phyloP scores from a whole-genome alignment of 2,888 invertebrate species.

The Tipula confusa region DNA sequence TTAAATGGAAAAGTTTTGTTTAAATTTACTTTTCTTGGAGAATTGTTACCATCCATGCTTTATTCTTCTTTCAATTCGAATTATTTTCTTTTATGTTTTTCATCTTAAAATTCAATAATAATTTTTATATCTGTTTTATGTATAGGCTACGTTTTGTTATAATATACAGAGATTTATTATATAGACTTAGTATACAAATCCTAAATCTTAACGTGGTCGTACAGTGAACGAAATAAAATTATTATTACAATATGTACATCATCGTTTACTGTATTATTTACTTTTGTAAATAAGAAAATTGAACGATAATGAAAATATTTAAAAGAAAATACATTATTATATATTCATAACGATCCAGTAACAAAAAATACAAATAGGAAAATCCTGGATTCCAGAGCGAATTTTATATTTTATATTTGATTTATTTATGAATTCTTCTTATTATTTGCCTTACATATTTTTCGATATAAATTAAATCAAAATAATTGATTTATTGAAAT shows the following conservation, averaged over 20 bases:
- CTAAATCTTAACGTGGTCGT: too few relatives aligned
- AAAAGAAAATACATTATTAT: not conserved
- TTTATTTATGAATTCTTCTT: not conserved
- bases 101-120: not conserved
- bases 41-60: not conserved
- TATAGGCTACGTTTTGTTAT: not conserved
- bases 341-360: not conserved
- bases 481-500: conserved; percentile 12
- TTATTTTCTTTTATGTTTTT: not conserved
- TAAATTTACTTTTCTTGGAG: not conserved
- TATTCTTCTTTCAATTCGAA: not conserved
- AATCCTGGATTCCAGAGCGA: too few relatives aligned
- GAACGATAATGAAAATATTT: not conserved
- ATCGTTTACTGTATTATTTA: not conserved
- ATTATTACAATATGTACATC: not conserved
- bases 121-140: not conserved
- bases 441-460: not conserved
- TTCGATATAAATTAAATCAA: not conserved
- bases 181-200: not conserved
- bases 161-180: not conserved
- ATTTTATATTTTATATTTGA: not conserved
- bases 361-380: not conserved
- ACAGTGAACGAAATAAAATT: not conserved
- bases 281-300: not conserved
- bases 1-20: conserved; percentile 25